Evolutionary conservation across 2,797 vertebrate genomes (phyloP).

Genomic region (Netta rufina): DNA sequence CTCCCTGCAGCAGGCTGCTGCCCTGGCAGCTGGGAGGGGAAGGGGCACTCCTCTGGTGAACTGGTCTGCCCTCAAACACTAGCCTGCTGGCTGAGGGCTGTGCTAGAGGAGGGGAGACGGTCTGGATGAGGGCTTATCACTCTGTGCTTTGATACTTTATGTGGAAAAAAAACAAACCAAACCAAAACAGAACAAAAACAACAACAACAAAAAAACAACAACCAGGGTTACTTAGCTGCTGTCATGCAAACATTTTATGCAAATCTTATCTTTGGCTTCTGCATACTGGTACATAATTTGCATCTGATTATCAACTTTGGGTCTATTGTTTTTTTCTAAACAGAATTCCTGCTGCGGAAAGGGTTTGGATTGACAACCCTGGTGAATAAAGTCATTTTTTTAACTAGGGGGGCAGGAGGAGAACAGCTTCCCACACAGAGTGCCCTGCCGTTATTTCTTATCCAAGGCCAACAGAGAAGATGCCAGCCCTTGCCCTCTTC

Average conservation of each 20-base stretch:
- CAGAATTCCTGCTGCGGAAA: slow-evolving; percentile 33
- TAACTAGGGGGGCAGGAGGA: not conserved
- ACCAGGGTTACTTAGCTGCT: slow-evolving; percentile 19
- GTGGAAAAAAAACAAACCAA: not conserved
- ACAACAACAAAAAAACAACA: not conserved
- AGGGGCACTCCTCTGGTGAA: not conserved
- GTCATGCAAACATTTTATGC: slow-evolving; percentile 47
- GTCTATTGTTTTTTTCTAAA: slow-evolving; percentile 49
- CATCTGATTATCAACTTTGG: slow-evolving; percentile 48
- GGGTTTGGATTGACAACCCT: slow-evolving; percentile 23
- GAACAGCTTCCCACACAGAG: not conserved
- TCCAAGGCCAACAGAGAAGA: not conserved
- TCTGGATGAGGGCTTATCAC: not conserved
- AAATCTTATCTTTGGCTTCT: slow-evolving; percentile 52
- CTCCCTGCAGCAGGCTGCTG: not conserved
- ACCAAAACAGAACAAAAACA: too few relatives aligned
- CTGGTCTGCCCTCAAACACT: not conserved
- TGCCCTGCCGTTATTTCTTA: not conserved
- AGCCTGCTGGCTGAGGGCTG: not conserved
- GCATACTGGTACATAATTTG: slow-evolving; percentile 54
- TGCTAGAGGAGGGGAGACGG: not conserved
- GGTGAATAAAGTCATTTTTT: slow-evolving; percentile 8
- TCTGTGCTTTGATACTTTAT: not conserved
- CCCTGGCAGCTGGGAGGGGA: not conserved
- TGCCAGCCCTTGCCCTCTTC: not conserved